These are phyloP conservation scores for Leptinotarsa peninsularis DNA, from an alignment of 2,888 invertebrate genomes.

Conservation along the genomic window DNA sequence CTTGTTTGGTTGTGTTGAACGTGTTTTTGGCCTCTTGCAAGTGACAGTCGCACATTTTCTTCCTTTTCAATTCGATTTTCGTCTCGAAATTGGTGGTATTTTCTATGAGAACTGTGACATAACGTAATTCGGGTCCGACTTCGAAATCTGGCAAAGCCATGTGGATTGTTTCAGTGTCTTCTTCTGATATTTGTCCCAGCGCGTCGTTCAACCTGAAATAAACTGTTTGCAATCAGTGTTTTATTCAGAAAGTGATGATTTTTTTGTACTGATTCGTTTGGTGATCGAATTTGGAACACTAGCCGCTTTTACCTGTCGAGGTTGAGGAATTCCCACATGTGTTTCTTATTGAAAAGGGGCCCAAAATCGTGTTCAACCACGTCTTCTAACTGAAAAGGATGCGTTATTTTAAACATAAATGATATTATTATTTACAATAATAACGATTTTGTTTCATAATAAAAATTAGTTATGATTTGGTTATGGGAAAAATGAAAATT, in stretches of 20 bases:
- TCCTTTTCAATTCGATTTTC: conserved; percentile 57
- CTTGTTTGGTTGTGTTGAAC: conserved; percentile 54
- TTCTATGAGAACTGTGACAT: conserved; percentile 56
- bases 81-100: conserved; percentile 57
- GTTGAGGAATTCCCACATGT: conserved; percentile 63
- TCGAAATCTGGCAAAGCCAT: conserved; percentile 58
- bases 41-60: conserved; percentile 61
- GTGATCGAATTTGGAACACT: too few species aligned
- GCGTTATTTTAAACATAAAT: too few species aligned
- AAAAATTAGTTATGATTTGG: too few species aligned
- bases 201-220: conserved; percentile 55
- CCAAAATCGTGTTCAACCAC: conserved; percentile 61
- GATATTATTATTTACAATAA: too few species aligned
- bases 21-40: conserved; percentile 50
- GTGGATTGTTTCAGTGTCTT: conserved; percentile 51
- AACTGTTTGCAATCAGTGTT: neutral
- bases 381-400: conserved; percentile 60
- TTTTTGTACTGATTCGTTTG: too few species aligned
- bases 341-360: conserved; percentile 59
- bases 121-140: conserved; percentile 53
- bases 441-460: too few species aligned
- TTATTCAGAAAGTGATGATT: too few species aligned
- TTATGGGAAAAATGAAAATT: too few species aligned
- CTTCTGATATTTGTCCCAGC: conserved; percentile 51
- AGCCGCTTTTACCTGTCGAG: conserved; percentile 60